Base-by-base conservation (phyloP, 2,797 vertebrate genomes). In the Sylvilagus floridanus region DNA sequence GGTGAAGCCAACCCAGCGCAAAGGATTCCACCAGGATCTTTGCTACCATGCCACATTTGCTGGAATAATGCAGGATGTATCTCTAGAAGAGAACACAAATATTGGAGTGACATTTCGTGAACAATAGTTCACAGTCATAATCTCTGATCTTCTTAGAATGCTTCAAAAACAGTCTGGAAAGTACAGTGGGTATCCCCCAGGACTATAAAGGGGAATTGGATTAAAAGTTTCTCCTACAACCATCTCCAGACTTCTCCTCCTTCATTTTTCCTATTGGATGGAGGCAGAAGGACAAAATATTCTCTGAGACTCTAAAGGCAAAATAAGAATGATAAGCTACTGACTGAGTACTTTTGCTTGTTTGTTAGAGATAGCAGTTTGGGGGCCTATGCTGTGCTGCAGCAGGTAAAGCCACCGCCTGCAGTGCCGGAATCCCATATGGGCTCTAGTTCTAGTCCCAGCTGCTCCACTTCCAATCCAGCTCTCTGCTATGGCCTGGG, bases 211-310 rank as follows among this genome's bases (percentile, higher is more conserved):
- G 17, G 32, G 24, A 77, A 60, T 35, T 63, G 42, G 13, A 62
- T 91, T 14, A 21, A 28, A 7, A 54, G 50, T 65, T 16, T 84
- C 12, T 81, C 52, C 32, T 69, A 76, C 35, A 88, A 72, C 11
- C 35, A 57, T 81, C 73, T 63, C 32, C 37, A 84, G 26, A 19
- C 9, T 26, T 81, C 30, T 13, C 5, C 26, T 17, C 37, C 37
- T 92, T 66, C 63, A 83, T 83, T 92, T 87, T 87, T 86, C 42
- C 26, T 57, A 54, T 62, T 69, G 32, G 75, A 47, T 85, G 62
- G 13, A 73, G 68, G 87, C 65, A 78, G 37, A 88, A 88, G 19
- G n/a, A 84, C 47, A 71, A 35, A n/a, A 52, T 2, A 8, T 2
- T 10, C 47, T 68, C 77, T 85, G 60, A 92, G 69, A 77, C 66